Evolutionary conservation across 1,140 invertebrate species (phyloP), one percentile per base, ranked within the genome.

Genomic region (Liolophura sinensis): DNA sequence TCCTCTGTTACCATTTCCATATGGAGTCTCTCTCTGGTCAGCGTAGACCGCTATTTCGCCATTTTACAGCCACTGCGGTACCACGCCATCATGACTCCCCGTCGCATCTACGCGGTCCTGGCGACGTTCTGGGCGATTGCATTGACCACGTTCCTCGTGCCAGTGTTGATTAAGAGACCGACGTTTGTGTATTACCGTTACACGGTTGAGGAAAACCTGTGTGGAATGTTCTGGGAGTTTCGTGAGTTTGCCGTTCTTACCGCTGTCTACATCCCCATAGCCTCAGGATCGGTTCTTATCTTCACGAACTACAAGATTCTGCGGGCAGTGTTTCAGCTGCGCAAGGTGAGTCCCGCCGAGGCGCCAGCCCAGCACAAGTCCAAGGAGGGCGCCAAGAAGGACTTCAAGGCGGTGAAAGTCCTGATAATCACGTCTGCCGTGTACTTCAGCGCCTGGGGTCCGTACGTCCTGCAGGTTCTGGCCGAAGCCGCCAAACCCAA

Each of bases 41-140:
- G 71, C 40, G 59, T 73, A 31, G 73, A 75, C 61, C 49, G 73
- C 16, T 75, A 73, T 56, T 48, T 75, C n/a, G 73, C 73, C 48
- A 65, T 75, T 16, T 55, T 69, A 15, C 49, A 69, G 7, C 68
- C 73, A n/a, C 50, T 75, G 18, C 64, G 64, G 18, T 75, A 72
- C 50, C 54, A 59, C 12, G 49, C 50, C 46, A 18, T 64, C 0
- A 40, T 73, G 24, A 73, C 68, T 0, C 48, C 48, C 6, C 52
- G 58, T 31, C 50, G 68, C 24, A 63, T 56, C 14, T 31, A 59
- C 0, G 50, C 58, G 16, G 59, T 64, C 15, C 20, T 71, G 7
- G 20, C 47, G 1, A 16, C 58, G 3, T 25, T 68, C 16, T 73
- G 69, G 73, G 15, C 66, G 15, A 24, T 71, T 12, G 65, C 71